These are phyloP conservation scores for Planococcus citri DNA, from an alignment of 1,140 invertebrate genomes.

Conservation along the genomic window DNA sequence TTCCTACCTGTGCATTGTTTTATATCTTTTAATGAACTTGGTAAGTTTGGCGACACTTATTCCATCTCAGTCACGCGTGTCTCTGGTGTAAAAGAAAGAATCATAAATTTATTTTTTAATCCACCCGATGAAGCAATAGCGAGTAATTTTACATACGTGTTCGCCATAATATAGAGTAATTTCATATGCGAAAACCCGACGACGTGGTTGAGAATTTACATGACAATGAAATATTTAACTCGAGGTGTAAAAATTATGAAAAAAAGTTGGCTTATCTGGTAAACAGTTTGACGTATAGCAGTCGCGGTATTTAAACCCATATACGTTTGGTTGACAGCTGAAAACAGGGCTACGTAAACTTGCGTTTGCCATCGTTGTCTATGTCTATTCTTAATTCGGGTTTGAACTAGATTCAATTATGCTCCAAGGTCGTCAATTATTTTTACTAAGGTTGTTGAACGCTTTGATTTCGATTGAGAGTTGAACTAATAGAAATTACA, in stretches of 20 bases:
- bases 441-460: too few relatives aligned
- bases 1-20: slow-evolving; percentile 66
- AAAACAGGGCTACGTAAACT: neutral
- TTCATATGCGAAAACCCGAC: neutral
- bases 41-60: slow-evolving; percentile 44
- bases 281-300: neutral
- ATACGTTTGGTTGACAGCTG: too few relatives aligned
- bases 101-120: too few relatives aligned
- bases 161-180: neutral
- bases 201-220: neutral
- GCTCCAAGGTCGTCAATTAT: neutral
- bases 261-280: neutral
- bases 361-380: neutral
- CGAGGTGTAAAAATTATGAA: neutral
- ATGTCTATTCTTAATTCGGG: neutral
- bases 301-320: too few relatives aligned
- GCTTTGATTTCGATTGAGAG: too few relatives aligned
- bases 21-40: slow-evolving; percentile 85
- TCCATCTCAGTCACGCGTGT: too few relatives aligned
- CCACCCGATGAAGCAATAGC: too few relatives aligned
- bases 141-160: too few relatives aligned
- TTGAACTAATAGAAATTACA: too few relatives aligned
- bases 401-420: neutral
- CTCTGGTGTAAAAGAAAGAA: too few relatives aligned
- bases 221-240: neutral